Percentiles rank a stretch among this genome's conserved stretches.
These are phyloP conservation scores for Raja brachyura DNA, from an alignment of 2,113 vertebrate species.

Conservation along the genomic window DNA sequence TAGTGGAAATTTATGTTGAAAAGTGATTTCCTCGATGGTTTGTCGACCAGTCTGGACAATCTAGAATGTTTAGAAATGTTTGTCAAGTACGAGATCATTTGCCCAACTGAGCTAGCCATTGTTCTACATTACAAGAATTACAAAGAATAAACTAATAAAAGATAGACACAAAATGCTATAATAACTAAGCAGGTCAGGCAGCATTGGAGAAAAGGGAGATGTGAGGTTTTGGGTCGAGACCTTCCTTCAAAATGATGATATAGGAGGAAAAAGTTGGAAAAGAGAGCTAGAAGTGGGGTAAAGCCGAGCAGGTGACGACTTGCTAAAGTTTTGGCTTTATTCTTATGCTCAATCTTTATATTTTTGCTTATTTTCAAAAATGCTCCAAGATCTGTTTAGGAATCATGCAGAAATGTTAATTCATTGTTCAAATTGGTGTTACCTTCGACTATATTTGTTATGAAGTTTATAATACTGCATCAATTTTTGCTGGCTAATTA, in stretches of 20 bases:
- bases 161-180: too few species aligned
- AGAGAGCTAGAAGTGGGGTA: too few species aligned
- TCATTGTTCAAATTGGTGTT: not conserved
- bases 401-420: not conserved
- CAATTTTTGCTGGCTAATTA: not conserved
- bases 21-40: not conserved
- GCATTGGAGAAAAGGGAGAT: too few species aligned
- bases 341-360: too few species aligned
- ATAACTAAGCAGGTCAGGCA: too few species aligned
- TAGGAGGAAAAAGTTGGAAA: too few species aligned
- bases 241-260: too few species aligned
- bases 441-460: not conserved
- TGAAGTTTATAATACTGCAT: not conserved
- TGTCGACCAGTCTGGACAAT: not conserved
- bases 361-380: not conserved
- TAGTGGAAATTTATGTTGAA: not conserved
- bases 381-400: not conserved
- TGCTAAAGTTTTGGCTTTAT: too few species aligned
- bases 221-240: too few species aligned
- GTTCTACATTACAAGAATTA: not conserved
- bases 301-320: too few species aligned
- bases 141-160: too few species aligned
- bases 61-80: not conserved
- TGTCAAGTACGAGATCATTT: not conserved
- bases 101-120: not conserved